These are phyloP conservation scores for Callosobruchus maculatus DNA, from an alignment of 2,888 invertebrate genomes.

Conservation along the genomic window DNA sequence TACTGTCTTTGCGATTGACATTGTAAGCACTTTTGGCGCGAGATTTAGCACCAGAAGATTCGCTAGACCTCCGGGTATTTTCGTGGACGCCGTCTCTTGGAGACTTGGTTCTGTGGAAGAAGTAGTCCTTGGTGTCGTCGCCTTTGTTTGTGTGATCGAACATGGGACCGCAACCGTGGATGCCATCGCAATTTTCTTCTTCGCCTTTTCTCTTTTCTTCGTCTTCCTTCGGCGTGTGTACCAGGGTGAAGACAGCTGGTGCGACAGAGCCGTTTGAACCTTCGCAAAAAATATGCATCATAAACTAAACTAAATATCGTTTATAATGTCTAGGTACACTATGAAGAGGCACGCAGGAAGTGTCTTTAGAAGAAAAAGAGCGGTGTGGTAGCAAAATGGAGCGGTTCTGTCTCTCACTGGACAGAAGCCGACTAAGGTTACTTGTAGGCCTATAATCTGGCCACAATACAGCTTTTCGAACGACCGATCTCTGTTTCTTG, in stretches of 20 bases:
- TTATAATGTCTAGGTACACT: too few relatives aligned
- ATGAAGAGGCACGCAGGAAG: too few relatives aligned
- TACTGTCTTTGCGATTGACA: conserved; percentile 18
- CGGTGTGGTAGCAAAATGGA: too few relatives aligned
- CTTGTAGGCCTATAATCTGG: too few relatives aligned
- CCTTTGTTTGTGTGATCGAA: conserved; percentile 46
- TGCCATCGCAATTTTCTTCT: conserved; percentile 51
- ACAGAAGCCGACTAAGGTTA: too few relatives aligned
- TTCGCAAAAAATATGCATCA: background rate
- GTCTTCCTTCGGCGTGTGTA: conserved; percentile 60
- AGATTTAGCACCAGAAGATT: conserved; percentile 13
- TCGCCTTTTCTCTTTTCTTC: conserved; percentile 9
- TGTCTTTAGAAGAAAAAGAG: too few relatives aligned
- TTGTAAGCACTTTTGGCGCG: conserved; percentile 30
- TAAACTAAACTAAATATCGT: background rate
- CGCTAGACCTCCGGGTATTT: conserved; percentile 25
- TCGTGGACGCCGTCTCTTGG: conserved; percentile 11
- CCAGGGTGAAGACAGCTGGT: conserved; percentile 73
- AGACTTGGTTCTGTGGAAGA: conserved; percentile 46
- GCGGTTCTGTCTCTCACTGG: too few relatives aligned
- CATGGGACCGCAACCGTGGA: conserved; percentile 54
- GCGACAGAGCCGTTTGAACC: conserved; percentile 70
- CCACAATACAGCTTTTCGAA: too few relatives aligned
- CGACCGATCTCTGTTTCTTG: too few relatives aligned
- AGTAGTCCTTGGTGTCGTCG: conserved; percentile 51